Conservation (phyloP, 1,140 invertebrate genomes). For the Trichonephila clavata region DNA sequence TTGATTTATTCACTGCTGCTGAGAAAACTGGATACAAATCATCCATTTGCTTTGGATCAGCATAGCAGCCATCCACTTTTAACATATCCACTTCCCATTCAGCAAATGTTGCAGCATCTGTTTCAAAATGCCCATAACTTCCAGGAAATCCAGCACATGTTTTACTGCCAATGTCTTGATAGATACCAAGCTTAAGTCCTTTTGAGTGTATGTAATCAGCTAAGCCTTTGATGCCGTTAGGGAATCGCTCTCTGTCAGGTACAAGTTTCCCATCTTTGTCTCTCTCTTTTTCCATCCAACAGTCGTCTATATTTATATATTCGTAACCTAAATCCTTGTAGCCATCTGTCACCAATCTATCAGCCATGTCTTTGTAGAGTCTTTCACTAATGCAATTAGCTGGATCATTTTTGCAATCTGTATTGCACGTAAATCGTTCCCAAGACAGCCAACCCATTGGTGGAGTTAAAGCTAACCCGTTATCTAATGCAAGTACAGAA, state of each 20-base stretch:
- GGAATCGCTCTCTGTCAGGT: constrained; percentile 92
- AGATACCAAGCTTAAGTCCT: constrained; percentile 85
- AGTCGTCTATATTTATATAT: constrained; percentile 97
- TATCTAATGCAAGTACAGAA: constrained; percentile 82
- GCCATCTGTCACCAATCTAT: constrained; percentile 92
- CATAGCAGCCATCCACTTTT: constrained; percentile 84
- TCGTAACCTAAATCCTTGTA: constrained; percentile 94
- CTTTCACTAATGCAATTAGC: constrained; percentile 84
- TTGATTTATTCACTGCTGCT: constrained; percentile 80
- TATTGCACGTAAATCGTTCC: constrained; percentile 82
- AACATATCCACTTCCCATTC: constrained; percentile 85
- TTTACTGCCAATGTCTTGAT: constrained; percentile 84
- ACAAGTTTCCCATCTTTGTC: constrained; percentile 85
- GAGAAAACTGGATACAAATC: constrained; percentile 80
- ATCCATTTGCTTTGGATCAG: constrained; percentile 63
- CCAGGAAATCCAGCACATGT: constrained; percentile 85
- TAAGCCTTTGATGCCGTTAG: constrained; percentile 93
- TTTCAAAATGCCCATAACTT: constrained; percentile 82
- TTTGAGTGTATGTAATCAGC: constrained; percentile 88
- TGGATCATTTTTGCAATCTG: constrained; percentile 80
- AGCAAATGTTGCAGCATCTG: constrained; percentile 84
- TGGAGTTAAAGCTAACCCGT: constrained; percentile 80
- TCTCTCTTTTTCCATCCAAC: constrained; percentile 90
- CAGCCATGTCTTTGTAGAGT: constrained; percentile 95
- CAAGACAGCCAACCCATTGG: constrained; percentile 83